Evolutionary conservation across 2,888 invertebrate genomes (phyloP).

Genomic region (Trachelus iudaicus): DNA sequence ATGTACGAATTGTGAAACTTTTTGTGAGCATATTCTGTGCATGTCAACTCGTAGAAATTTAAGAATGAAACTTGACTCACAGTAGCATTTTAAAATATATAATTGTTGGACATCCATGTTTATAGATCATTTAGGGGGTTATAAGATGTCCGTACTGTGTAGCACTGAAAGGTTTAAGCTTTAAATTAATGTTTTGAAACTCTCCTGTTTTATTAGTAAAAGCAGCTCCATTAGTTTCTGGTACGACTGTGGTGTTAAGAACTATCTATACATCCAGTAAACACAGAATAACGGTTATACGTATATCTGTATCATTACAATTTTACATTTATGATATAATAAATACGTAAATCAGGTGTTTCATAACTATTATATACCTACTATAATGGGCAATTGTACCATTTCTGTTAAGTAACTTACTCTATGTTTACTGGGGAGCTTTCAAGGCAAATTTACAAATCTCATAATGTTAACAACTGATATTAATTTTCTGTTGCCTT

Average conservation of each 20-base stretch:
- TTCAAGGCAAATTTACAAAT: background rate
- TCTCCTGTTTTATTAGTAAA: too few species aligned
- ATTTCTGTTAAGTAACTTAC: background rate
- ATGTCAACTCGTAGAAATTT: too few species aligned
- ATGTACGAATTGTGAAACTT: too few species aligned
- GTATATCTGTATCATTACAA: background rate
- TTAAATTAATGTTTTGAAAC: too few species aligned
- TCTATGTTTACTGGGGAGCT: background rate
- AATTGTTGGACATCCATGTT: too few species aligned
- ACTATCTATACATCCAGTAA: background rate
- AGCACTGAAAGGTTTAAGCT: too few species aligned
- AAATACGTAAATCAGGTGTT: background rate
- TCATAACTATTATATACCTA: background rate
- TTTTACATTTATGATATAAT: background rate
- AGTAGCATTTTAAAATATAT: too few species aligned
- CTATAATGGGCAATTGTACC: background rate
- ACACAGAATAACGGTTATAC: background rate
- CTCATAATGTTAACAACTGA: background rate
- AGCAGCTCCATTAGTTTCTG: background rate
- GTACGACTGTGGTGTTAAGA: background rate
- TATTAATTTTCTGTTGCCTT: background rate
- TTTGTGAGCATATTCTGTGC: too few species aligned
- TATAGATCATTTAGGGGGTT: too few species aligned
- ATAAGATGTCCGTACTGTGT: too few species aligned
- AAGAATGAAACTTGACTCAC: too few species aligned